Evolutionary conservation across 2,113 vertebrate genomes (phyloP), one percentile per base, ranked within the genome.

Genomic region (Entomyzon cyanotis): DNA sequence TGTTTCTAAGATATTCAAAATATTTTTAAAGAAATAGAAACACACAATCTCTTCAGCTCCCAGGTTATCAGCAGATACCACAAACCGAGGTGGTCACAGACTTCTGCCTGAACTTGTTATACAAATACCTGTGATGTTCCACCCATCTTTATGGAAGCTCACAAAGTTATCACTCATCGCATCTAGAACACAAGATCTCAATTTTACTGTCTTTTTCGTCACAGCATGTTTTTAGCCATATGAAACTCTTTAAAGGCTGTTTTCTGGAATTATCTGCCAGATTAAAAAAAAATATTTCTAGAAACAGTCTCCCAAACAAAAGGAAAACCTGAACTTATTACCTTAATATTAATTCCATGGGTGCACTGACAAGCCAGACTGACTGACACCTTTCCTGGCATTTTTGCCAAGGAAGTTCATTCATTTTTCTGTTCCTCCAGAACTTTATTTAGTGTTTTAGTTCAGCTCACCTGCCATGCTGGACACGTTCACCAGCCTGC

Each of bases 401-500:
- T 25, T 82, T 86, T 47, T 50, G 11, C 23, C 25, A 47, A n/a
- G 21, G 13, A 59, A 59, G 27, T 10, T 23, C 9, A 19, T 8
- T 22, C 11, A 7, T 60, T 46, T 58, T 42, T 5, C 33, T 47
- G 16, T 16, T 58, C 33, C 42, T 56, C 11, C 59, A 77, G 59
- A 52, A 20, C 10, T 39, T 4, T 7, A 4, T 16, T 10, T 46
- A 25, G 39, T 46, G 17, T 27, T 63, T 35, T 14, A 14, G 11
- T 18, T 35, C 24, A 46, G 71, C 97, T 98, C 96, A 99, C 99
- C 99, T 96, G 97, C 98, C 96, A 99, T 76, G 94, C 99, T 99
- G 84, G 98, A 98, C 65, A 99, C 16, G 42, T 98, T 99, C 76
- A 99, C 96, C 39, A 99, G 92, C 90, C 98, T 98, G 69, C 99